Conservation (phyloP, 2,888 invertebrate genomes). For the Leptopterna dolabrata region DNA sequence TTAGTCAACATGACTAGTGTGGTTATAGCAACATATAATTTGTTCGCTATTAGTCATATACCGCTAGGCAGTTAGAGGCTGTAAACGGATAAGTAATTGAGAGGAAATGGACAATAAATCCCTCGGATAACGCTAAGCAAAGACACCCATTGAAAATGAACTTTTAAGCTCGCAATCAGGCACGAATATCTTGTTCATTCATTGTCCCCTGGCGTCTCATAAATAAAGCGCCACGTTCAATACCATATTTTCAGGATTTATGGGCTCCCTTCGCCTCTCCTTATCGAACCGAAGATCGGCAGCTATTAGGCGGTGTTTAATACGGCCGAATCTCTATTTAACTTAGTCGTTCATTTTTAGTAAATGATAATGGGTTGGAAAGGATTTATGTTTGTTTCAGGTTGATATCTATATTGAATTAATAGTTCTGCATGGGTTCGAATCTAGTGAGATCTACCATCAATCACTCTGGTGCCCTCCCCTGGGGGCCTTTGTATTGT, state of each 20-base stretch:
- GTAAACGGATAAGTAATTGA: constrained; percentile 3
- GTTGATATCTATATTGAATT: constrained; percentile 52
- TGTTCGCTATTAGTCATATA: not conserved
- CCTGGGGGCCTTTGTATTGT: constrained; percentile 18
- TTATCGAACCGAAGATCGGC: constrained; percentile 32
- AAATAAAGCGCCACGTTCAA: constrained; percentile 39
- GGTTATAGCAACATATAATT: not conserved
- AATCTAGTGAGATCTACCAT: constrained; percentile 22
- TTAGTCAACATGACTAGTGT: constrained; percentile 1
- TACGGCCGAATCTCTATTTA: constrained; percentile 42
- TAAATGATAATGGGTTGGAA: constrained; percentile 31
- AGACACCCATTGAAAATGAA: constrained; percentile 39
- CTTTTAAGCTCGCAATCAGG: constrained; percentile 34
- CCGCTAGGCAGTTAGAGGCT: constrained; percentile 1
- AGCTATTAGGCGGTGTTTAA: constrained; percentile 45
- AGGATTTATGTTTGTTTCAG: constrained; percentile 41
- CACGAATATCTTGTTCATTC: constrained; percentile 48
- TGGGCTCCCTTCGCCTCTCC: constrained; percentile 14
- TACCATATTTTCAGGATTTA: constrained; percentile 43
- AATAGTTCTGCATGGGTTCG: constrained; percentile 17
- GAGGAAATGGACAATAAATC: constrained; percentile 3
- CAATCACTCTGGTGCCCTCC: constrained; percentile 18
- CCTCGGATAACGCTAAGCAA: not conserved
- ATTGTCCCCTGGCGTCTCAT: constrained; percentile 46
- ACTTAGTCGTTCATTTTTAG: constrained; percentile 35